phyloP scores from a whole-genome alignment of 2,113 vertebrate genomes.

The Pelvicachromis taeniatus region DNA sequence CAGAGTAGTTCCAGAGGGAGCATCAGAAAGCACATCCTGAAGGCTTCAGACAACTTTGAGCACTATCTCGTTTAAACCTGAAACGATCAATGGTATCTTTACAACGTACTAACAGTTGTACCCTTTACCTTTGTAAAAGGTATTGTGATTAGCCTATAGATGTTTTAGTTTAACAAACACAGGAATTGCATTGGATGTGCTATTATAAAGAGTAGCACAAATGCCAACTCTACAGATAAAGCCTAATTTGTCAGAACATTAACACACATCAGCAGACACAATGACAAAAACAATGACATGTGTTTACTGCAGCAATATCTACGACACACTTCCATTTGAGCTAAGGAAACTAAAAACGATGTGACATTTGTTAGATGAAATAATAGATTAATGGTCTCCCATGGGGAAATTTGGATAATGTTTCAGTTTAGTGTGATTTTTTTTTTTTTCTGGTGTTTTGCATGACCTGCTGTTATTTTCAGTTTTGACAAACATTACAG shows the following conservation, averaged over 20 bases:
- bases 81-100: not conserved
- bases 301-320: not conserved
- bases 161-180: not conserved
- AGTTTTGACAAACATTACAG: conserved; percentile 11
- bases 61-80: not conserved
- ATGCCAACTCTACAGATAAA: not conserved
- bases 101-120: not conserved
- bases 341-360: not conserved
- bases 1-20: not conserved
- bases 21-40: not conserved
- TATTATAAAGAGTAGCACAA: not conserved
- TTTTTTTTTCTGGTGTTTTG: conserved; percentile 11
- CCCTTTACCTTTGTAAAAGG: not conserved
- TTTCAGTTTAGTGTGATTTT: not conserved
- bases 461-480: conserved; percentile 4
- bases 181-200: not conserved
- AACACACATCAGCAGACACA: not conserved
- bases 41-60: not conserved
- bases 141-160: not conserved
- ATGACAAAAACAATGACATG: not conserved
- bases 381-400: conserved; percentile 18
- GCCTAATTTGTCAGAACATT: not conserved
- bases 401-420: conserved; percentile 12
- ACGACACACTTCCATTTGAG: not conserved
- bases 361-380: conserved; percentile 22